Conservation (phyloP, 2,797 vertebrate genomes). For the Streptopelia turtur region DNA sequence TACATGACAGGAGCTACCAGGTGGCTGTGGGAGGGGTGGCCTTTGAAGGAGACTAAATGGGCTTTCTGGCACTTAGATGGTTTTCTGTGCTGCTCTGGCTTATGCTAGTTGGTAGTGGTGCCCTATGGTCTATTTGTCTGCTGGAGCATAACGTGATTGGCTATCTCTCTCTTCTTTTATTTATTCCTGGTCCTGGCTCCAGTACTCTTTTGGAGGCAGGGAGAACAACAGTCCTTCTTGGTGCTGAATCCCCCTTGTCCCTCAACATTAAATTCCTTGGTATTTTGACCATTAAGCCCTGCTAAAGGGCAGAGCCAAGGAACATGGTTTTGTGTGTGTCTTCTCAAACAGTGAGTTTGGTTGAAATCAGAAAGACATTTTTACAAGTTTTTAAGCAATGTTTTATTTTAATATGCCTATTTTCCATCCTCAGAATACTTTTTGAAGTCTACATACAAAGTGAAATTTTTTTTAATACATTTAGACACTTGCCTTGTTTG, state of each 20-base stretch:
- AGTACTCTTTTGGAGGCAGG: neutral
- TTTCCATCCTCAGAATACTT: neutral
- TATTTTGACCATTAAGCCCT: neutral
- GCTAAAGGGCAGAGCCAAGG: neutral
- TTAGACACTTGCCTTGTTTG: neutral
- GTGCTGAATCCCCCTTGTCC: neutral
- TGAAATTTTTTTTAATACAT: accelerated
- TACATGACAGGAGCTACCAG: neutral
- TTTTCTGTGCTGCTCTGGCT: neutral
- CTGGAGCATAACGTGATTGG: neutral
- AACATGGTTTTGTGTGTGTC: neutral
- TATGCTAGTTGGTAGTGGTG: neutral
- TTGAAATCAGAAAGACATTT: neutral
- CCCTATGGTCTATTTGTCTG: neutral
- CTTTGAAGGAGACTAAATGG: neutral
- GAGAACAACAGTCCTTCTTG: neutral
- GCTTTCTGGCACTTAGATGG: neutral
- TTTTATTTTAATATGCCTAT: neutral
- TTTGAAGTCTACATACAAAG: neutral
- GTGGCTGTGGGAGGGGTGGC: neutral
- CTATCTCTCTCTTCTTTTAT: neutral
- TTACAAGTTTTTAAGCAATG: neutral
- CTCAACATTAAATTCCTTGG: neutral
- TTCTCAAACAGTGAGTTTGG: neutral
- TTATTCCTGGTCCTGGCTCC: neutral